Evolutionary conservation across 2,888 invertebrate genomes (phyloP), one percentile per base, ranked within the genome.

Genomic region (Drosophila helvetica): DNA sequence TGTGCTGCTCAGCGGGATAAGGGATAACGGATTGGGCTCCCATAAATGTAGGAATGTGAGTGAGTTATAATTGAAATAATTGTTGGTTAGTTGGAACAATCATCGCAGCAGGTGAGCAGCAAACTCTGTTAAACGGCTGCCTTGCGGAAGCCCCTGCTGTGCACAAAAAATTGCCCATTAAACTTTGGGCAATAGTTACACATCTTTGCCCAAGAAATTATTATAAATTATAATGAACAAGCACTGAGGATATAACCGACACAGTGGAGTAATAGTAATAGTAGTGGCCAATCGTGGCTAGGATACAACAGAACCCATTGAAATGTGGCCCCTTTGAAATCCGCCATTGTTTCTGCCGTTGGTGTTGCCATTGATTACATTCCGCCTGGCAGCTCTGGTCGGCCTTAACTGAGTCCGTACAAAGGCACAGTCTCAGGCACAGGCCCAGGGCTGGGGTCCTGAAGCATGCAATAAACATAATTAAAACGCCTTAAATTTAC

Each of bases 401-500:
- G 19, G 2, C 15, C 15, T 38, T 38, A 38, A 38, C 38, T 0
- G 15, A 38, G 38, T 38, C 38, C 38, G 15, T 2, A 38, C 38
- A 38, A 38, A 38, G 38, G 15, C 38, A 2, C 15, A 38, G 38
- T 15, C 38, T 6, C 15, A 15, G 38, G 38, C 38, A 7, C 6
- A 38, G 6, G 38, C 12, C 38, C 15, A 15, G 12, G 4, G 10
- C 7, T 18, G 47, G 56, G 38, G 66, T 17, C 46, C 54, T 22
- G 50, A 58, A 71, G 66, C 61, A 74, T 51, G 64, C 78, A 74
- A 79, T 86, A 86, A 86, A 84, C 82, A 85, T 79, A 85, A 85
- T 85, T 85, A 83, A 85, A 83, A 77, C 71, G 80, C 79, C 78
- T 79, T 75, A 75, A 84, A 83, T 84, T 84, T 72, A 75, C 73